Percentiles rank a stretch among this genome's conserved stretches.
Conservation (phyloP, 2,797 vertebrate species). For the Xerus rutilus region DNA sequence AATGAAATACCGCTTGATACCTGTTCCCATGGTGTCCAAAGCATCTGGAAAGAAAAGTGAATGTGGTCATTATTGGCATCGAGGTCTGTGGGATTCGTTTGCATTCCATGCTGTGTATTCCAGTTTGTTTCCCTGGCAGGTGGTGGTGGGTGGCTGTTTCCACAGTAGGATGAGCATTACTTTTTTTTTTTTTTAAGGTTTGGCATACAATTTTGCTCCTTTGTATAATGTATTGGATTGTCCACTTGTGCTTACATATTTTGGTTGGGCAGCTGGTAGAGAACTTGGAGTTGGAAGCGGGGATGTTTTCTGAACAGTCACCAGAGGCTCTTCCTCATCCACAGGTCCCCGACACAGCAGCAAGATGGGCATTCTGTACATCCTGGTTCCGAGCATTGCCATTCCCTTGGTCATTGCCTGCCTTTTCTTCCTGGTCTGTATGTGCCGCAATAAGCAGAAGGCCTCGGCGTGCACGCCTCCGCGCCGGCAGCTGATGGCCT, state of each 20-base stretch:
- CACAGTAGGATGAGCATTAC: fast-evolving
- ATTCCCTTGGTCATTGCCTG: constrained; percentile 96
- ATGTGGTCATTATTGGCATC: fast-evolving
- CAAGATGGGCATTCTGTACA: constrained; percentile 97
- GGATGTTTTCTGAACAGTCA: not conserved
- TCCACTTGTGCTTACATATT: not conserved
- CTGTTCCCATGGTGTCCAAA: not conserved
- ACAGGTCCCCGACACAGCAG: constrained; percentile 93
- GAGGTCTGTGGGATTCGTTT: fast-evolving
- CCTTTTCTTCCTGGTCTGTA: constrained; percentile 97
- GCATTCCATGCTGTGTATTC: fast-evolving
- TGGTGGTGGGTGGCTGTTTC: not conserved
- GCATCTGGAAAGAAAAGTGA: fast-evolving
- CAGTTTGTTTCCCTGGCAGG: fast-evolving
- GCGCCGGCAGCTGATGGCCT: constrained; percentile 93
- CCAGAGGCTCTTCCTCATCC: not conserved
- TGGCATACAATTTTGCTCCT: too few relatives aligned
- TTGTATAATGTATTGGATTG: fast-evolving
- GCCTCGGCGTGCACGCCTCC: constrained; percentile 90
- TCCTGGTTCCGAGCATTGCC: constrained; percentile 96
- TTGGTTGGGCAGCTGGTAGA: not conserved
- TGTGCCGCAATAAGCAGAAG: constrained; percentile 98
- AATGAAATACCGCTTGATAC: not conserved
- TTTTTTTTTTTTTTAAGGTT: not conserved
- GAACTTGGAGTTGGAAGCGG: not conserved